phyloP scores from a whole-genome alignment of 2,113 vertebrate genomes.

The Cyprinodon brontotheroides region DNA sequence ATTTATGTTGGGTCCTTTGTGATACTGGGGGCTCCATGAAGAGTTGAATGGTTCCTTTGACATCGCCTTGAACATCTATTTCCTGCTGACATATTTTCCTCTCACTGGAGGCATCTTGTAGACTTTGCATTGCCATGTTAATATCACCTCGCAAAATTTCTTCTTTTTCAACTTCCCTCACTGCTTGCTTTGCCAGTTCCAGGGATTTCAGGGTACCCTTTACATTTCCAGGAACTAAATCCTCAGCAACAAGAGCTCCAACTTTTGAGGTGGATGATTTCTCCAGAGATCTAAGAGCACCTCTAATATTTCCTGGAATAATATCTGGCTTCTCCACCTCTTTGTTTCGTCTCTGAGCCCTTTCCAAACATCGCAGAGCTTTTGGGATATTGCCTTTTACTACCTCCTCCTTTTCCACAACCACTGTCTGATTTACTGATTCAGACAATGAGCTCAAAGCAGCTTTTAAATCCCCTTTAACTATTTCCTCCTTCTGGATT shows the following conservation, averaged over 20 bases:
- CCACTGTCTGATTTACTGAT: constrained; percentile 81
- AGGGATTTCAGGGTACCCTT: constrained; percentile 84
- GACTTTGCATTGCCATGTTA: constrained; percentile 70
- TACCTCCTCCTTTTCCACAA: constrained; percentile 85
- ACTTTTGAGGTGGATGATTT: constrained; percentile 79
- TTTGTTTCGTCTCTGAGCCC: constrained; percentile 76
- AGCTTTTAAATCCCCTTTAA: constrained; percentile 86
- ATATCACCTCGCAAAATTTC: constrained; percentile 76
- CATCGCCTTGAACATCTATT: constrained; percentile 73
- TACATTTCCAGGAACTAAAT: constrained; percentile 85
- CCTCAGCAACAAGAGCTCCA: constrained; percentile 77
- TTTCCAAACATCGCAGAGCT: constrained; percentile 82
- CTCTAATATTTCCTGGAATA: constrained; percentile 83
- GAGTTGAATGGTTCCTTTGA: constrained; percentile 79
- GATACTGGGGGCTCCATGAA: constrained; percentile 76
- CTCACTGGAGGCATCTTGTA: constrained; percentile 75
- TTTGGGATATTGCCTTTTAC: constrained; percentile 83
- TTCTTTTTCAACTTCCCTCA: constrained; percentile 81
- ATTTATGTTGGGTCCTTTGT: constrained; percentile 69
- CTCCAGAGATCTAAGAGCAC: constrained; percentile 84
- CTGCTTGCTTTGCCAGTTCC: constrained; percentile 77
- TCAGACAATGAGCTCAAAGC: constrained; percentile 83
- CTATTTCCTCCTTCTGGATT: constrained; percentile 82
- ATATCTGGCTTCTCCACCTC: constrained; percentile 82
- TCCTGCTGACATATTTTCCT: constrained; percentile 70